A percentile compares a stretch with the other conserved stretches of the same genome.
phyloP scores from a whole-genome alignment of 2,888 invertebrate genomes.

The Rotaria macrura region DNA sequence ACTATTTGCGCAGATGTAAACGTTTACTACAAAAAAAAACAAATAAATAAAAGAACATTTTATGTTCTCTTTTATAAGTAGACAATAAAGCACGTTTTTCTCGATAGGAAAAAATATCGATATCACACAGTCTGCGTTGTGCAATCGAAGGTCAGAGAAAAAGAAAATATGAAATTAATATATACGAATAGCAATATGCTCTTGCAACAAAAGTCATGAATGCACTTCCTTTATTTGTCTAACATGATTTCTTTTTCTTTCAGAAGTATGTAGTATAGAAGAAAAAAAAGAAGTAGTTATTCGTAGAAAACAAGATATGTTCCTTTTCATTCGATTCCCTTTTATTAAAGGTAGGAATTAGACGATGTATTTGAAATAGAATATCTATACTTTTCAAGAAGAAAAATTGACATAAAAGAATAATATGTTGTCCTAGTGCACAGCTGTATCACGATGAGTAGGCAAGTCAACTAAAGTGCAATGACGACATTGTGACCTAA shows the following conservation, averaged over 20 bases:
- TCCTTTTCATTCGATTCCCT: not conserved
- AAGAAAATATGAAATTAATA: not conserved
- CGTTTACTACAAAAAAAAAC: not conserved
- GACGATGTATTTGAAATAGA: not conserved
- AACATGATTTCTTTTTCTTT: no score
- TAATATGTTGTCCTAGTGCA: not conserved
- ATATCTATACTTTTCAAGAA: not conserved
- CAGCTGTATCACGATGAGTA: not conserved
- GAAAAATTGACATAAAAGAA: not conserved
- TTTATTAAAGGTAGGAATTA: not conserved
- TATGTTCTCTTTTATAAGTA: not conserved
- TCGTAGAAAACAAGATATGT: no score
- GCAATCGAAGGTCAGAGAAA: not conserved
- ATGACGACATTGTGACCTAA: not conserved
- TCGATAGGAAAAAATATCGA: not conserved
- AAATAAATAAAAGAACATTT: not conserved
- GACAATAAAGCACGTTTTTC: not conserved
- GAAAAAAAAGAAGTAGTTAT: no score
- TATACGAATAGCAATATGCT: not conserved
- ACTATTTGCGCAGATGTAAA: not conserved
- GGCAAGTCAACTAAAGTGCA: not conserved
- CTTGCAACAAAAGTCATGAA: no score
- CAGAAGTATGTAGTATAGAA: no score
- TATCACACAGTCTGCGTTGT: not conserved
- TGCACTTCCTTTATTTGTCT: no score